phyloP scores from a whole-genome alignment of 2,888 invertebrate genomes.

The Drosophila gaucha region DNA sequence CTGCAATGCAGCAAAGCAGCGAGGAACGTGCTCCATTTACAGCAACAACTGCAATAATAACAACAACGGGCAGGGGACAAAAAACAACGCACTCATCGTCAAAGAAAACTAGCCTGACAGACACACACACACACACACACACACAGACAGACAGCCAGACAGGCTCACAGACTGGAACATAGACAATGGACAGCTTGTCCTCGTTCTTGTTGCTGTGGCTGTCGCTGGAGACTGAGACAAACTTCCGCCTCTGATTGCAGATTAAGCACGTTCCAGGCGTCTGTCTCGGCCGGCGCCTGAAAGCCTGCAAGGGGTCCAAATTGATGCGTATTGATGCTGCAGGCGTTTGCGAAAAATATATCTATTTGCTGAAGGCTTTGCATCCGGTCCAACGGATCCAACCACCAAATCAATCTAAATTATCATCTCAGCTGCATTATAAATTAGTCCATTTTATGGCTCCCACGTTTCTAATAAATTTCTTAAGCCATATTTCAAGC shows the following conservation, averaged over 20 bases:
- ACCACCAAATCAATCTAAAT: conserved; percentile 29
- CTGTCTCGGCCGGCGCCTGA: conserved; percentile 29
- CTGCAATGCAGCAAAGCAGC: conserved; percentile 69
- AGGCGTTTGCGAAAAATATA: conserved; percentile 64
- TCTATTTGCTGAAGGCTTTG: conserved; percentile 67
- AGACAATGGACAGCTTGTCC: conserved; percentile 41
- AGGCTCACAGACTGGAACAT: conserved; percentile 13
- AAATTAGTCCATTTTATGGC: no score
- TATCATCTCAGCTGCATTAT: conserved; percentile 25
- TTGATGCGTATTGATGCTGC: conserved; percentile 78
- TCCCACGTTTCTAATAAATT: conserved; percentile 3
- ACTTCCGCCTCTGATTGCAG: conserved; percentile 80
- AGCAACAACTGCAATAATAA: conserved; percentile 25
- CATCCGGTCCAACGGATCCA: conserved; percentile 43
- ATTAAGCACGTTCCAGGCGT: conserved; percentile 75
- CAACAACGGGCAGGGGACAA: conserved; percentile 14
- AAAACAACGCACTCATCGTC: conserved; percentile 60
- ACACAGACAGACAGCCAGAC: conserved; percentile 5
- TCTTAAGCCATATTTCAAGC: not conserved
- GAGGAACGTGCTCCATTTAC: conserved; percentile 58
- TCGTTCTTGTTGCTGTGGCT: conserved; percentile 20
- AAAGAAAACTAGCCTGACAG: conserved; percentile 53
- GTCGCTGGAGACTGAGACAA: conserved; percentile 52
- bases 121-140: conserved; percentile 21
- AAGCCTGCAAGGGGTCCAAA: conserved; percentile 19